phyloP scores from a whole-genome alignment of 1,140 invertebrate species.

The Adoxophyes honmai region DNA sequence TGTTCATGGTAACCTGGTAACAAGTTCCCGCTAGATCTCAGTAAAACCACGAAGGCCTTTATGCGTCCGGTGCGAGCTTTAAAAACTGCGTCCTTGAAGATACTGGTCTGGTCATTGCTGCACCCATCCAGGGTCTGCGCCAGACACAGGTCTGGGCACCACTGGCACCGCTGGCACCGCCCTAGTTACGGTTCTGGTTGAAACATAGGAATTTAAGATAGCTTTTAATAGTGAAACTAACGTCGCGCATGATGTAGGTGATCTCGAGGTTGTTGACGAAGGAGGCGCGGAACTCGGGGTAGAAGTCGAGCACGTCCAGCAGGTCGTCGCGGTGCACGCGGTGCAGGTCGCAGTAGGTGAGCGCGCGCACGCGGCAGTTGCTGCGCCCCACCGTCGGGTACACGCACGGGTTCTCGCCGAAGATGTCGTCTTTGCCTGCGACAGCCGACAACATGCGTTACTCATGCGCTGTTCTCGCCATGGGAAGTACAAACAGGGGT shows the following conservation, averaged over 20 bases:
- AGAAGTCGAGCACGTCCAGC: slow-evolving; percentile 97
- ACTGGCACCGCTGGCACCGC: too few relatives aligned
- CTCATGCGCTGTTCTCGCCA: too few relatives aligned
- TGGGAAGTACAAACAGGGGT: too few relatives aligned
- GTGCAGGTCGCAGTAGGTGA: slow-evolving; percentile 99
- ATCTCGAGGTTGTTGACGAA: slow-evolving; percentile 97
- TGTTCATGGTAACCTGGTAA: too few relatives aligned
- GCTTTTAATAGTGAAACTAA: slow-evolving; percentile 73
- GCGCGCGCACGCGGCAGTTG: slow-evolving; percentile 97
- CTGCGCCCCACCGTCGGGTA: slow-evolving; percentile 96
- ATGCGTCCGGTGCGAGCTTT: too few relatives aligned
- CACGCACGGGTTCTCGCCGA: slow-evolving; percentile 98
- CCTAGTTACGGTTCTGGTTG: too few relatives aligned
- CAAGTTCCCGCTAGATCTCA: too few relatives aligned
- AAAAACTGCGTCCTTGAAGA: too few relatives aligned
- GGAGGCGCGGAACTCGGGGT: slow-evolving; percentile 96
- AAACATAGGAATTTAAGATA: not conserved
- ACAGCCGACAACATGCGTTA: slow-evolving; percentile 13
- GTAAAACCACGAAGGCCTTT: too few relatives aligned
- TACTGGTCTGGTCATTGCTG: too few relatives aligned
- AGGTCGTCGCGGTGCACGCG: slow-evolving; percentile 98
- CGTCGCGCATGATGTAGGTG: slow-evolving; percentile 97
- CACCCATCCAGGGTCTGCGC: too few relatives aligned
- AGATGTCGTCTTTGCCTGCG: slow-evolving; percentile 97
- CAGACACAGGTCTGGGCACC: too few relatives aligned